Evolutionary conservation across 2,113 vertebrate genomes (phyloP), one percentile per base, ranked within the genome.

Genomic region (Toxotes chatareus): DNA sequence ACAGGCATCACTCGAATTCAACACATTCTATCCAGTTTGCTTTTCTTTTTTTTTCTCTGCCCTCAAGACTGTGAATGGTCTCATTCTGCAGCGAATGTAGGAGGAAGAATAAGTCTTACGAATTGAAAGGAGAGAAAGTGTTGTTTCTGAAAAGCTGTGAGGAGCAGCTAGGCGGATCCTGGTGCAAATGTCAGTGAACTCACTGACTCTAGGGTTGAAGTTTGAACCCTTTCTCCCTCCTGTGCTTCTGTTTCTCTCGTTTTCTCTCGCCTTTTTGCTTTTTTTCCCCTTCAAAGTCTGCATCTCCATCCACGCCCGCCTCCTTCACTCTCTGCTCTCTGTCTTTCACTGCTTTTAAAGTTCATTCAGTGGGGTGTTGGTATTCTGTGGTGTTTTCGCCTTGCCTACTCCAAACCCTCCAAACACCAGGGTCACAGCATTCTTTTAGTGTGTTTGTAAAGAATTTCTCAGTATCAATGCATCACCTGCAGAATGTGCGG

Each of bases 101-200:
- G 65, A 66, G 79, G 83, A 84, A 88, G 84, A 89, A 88, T 82
- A 73, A 66, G 63, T 79, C 69, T 83, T 38, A 56, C 68, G 67
- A 36, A 70, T 2, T 92, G 89, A 90, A 90, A 90, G 85, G 76
- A 76, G 75, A 64, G 73, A 77, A 80, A 83, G 79, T 73, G 83
- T 84, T 27, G 17, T 77, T 84, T 71, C 49, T 92, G 83, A 93
- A 91, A 89, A 83, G 87, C 88, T 53, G 71, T 34, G 85, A 80
- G 87, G 79, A 88, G 75, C 80, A 80, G 80, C 83, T 13, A 89
- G 86, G 86, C 82, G 77, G 87, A 64, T 85, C 85, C 75, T 74
- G 83, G 91, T 90, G 86, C 93, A 94, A 94, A 95, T 94, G 92
- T 94, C 93, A 94, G 86, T 92, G 94, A 93, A 94, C 92, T 79